phyloP scores from a whole-genome alignment of 2,113 vertebrate species.

The Megaleporinus macrocephalus region DNA sequence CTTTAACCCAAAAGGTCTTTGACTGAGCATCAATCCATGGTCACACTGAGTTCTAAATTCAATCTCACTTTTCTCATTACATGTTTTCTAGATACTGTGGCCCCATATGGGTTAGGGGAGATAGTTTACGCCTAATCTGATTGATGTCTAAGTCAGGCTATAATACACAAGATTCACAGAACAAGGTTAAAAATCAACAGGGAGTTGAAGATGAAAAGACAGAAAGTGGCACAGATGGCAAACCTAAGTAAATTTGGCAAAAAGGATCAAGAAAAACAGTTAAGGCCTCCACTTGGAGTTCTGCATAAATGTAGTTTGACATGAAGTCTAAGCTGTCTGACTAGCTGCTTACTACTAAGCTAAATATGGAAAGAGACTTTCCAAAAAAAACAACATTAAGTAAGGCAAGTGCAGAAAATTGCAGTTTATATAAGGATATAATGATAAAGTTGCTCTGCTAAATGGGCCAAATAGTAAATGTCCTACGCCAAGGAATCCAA shows the following conservation, averaged over 20 bases:
- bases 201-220: constrained; percentile 36
- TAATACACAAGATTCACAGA: constrained; percentile 65
- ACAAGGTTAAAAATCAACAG: constrained; percentile 62
- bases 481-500: no score
- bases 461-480: no score
- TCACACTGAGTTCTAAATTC: constrained; percentile 79
- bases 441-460: no score
- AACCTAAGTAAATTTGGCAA: constrained; percentile 2
- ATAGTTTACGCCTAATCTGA: constrained; percentile 76
- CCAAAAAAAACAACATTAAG: neutral
- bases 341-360: no score
- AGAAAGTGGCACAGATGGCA: constrained; percentile 24
- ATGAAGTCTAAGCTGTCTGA: neutral
- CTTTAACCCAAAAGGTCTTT: constrained; percentile 70
- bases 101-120: constrained; percentile 73
- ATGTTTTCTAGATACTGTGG: constrained; percentile 73
- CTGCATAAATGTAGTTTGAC: neutral
- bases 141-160: constrained; percentile 60
- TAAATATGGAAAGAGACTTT: neutral
- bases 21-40: constrained; percentile 72
- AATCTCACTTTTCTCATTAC: constrained; percentile 78
- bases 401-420: no score
- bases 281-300: neutral
- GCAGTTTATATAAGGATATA: no score
- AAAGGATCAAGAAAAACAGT: neutral